Evolutionary conservation across 2,797 vertebrate genomes (phyloP).

Genomic region (Muraenolepis orangiensis): DNA sequence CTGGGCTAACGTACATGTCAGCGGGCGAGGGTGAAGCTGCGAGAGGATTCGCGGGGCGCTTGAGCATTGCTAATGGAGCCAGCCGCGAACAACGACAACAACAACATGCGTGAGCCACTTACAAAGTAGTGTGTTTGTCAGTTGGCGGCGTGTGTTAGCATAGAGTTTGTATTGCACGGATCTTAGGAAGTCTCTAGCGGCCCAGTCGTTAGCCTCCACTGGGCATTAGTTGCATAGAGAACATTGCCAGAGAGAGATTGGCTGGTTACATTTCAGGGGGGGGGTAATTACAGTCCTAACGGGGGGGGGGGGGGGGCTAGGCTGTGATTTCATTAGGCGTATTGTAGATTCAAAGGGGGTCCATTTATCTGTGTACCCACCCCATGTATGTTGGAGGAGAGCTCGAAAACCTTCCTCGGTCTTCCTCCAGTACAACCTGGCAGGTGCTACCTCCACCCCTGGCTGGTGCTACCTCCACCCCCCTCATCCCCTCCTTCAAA

Average conservation of each 20-base stretch:
- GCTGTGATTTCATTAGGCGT: not conserved
- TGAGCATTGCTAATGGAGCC: not conserved
- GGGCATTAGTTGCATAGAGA: no score
- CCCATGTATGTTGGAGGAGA: not conserved
- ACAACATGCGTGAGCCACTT: no score
- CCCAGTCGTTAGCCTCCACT: no score
- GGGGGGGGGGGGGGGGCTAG: no score
- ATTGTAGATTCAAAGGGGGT: not conserved
- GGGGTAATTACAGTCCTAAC: not conserved
- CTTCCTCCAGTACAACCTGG: not conserved
- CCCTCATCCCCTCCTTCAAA: not conserved
- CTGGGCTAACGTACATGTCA: not conserved
- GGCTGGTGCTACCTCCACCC: not conserved
- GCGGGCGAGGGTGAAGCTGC: slow-evolving; percentile 24
- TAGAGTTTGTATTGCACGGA: no score
- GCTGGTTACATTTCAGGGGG: no score
- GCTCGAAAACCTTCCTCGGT: not conserved
- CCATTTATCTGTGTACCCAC: not conserved
- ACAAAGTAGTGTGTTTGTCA: no score
- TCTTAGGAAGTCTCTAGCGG: no score
- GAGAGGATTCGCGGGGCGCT: slow-evolving; percentile 14
- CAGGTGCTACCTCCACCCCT: not conserved
- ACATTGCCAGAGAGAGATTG: no score
- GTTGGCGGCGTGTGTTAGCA: no score
- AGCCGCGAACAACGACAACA: no score